Base-by-base conservation (phyloP, 2,888 invertebrate species). In the Melikaiella ostensackeni region DNA sequence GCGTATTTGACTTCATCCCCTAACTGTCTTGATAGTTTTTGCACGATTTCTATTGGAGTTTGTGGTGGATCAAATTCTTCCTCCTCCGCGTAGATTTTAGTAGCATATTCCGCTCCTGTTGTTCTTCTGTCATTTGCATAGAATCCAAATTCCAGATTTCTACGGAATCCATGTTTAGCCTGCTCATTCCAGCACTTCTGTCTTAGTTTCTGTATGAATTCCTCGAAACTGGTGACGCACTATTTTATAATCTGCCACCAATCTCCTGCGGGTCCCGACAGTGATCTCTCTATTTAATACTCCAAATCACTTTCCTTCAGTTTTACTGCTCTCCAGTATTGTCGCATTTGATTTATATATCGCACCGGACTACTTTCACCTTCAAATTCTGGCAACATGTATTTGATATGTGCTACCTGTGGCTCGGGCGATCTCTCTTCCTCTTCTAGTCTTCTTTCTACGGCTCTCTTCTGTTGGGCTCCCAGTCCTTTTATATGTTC, bases 41-140 rank as follows among this genome's bases (percentile, higher is more conserved):
- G 19, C 2, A 50, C 8, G 0, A 5, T 50, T 8, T 50, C 50
- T 0, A 6, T n/a, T 0, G n/a, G 19, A 0, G 6, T n/a, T 2
- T 7, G 1, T 6, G 2, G 1, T 4, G 50, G n/a, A 1, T 7
- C 3, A 3, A 50, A 6, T 6, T 50, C 50, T n/a, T 50, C 0
- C 2, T 7, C 19, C 1, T 50, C 50, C 0, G 50, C 50, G 8
- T 50, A n/a, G 4, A 50, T 4, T 1, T n/a, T 5, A 1, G 7
- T 46, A 2, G 7, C 19, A 0, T n/a, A 19, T 0, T 46, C 19
- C 0, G 4, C 2, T 5, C 19, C 0, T 16, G 19, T 19, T 7
- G 0, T 4, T 1, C 1, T 19, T 2, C n/a, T n/a, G 0, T n/a
- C 50, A 6, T 46, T 0, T 1, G 5, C 16, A 46, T 16, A 19